Evolutionary conservation across 2,113 vertebrate species (phyloP).

Genomic region (Glaucidium brasilianum): DNA sequence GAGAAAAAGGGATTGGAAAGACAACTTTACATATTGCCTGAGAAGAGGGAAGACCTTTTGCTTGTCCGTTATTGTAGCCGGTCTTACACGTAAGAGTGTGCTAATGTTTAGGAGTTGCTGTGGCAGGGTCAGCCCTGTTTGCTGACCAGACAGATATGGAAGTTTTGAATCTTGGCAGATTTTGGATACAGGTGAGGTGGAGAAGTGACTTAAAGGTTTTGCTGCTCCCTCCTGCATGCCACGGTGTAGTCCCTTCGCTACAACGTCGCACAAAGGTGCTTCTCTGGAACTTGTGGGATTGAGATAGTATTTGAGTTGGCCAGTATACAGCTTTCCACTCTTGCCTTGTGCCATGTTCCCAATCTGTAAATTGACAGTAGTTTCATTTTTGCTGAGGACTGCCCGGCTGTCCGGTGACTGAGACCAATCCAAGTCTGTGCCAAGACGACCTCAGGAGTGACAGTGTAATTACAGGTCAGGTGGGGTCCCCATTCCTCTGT

Average conservation of each 20-base stretch:
- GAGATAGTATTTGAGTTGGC: background rate
- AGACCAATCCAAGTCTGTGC: background rate
- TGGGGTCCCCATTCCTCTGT: background rate
- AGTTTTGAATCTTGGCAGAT: background rate
- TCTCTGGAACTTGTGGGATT: background rate
- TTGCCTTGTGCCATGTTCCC: background rate
- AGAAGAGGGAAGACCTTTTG: background rate
- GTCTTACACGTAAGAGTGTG: accelerated
- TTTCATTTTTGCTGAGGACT: background rate
- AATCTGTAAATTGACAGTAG: background rate
- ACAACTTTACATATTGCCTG: accelerated
- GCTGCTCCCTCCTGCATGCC: background rate
- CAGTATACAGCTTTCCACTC: background rate
- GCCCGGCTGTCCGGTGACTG: background rate
- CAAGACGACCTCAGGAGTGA: background rate
- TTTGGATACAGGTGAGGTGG: background rate
- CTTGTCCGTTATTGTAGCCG: background rate
- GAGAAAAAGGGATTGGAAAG: background rate
- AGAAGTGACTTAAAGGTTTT: background rate
- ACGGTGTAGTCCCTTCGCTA: background rate
- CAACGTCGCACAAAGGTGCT: background rate
- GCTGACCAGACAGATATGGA: background rate
- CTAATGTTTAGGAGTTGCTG: background rate
- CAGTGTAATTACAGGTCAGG: background rate
- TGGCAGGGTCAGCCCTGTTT: background rate